These are phyloP conservation scores for Morpho deidamia DNA, from an alignment of 2,888 invertebrate genomes.

Conservation along the genomic window DNA sequence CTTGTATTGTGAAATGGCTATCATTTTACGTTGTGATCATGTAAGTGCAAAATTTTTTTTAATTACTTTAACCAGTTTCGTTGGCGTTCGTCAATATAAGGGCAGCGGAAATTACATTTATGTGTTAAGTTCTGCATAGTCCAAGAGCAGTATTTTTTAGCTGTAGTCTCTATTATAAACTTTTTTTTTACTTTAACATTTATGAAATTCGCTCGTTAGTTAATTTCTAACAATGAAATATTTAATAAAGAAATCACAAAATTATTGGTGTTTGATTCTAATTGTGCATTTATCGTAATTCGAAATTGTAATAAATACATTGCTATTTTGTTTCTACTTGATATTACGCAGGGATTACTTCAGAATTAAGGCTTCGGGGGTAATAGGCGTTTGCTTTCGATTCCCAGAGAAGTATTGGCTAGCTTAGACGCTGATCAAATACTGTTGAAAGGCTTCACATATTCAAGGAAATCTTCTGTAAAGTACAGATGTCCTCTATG, in stretches of 20 bases:
- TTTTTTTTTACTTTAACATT: slow-evolving; percentile 70
- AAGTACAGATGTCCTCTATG: not conserved
- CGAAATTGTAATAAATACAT: not conserved
- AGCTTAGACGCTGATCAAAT: too few species aligned
- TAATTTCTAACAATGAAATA: slow-evolving; percentile 78
- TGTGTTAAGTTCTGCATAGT: slow-evolving; percentile 67
- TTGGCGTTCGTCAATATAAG: slow-evolving; percentile 55
- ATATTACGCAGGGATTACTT: too few species aligned
- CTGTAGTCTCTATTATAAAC: slow-evolving; percentile 63
- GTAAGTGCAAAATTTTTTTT: slow-evolving; percentile 70
- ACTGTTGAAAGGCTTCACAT: too few species aligned
- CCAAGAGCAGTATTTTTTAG: slow-evolving; percentile 78
- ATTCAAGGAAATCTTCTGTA: too few species aligned
- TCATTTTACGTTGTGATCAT: slow-evolving; percentile 77
- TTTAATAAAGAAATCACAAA: slow-evolving; percentile 78
- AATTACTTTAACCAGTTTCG: slow-evolving; percentile 58
- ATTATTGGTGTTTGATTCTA: slow-evolving; percentile 50
- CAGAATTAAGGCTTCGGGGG: too few species aligned
- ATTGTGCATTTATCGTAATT: slow-evolving; percentile 35
- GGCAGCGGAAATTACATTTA: slow-evolving; percentile 58
- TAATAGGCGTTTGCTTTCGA: too few species aligned
- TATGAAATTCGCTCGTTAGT: slow-evolving; percentile 76
- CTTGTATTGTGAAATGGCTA: slow-evolving; percentile 70
- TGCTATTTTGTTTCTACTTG: too few species aligned
- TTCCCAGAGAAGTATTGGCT: too few species aligned